Percentiles rank a stretch among this genome's conserved stretches.
phyloP scores from a whole-genome alignment of 2,888 invertebrate genomes.

The Notodonta ziczac region DNA sequence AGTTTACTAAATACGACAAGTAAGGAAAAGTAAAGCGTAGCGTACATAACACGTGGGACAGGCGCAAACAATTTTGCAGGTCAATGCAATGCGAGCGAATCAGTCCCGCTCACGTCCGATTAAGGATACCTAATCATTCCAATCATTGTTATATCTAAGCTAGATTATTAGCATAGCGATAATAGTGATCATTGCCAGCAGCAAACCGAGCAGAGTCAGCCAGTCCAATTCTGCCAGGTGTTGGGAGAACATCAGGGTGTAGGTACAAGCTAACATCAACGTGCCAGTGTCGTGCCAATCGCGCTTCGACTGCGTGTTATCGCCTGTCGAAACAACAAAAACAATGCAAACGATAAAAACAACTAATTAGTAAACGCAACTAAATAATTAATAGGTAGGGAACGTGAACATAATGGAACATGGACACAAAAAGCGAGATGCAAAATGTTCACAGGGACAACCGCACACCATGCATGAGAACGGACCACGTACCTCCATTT shows the following conservation, averaged over 20 bases:
- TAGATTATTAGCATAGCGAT: constrained; percentile 87
- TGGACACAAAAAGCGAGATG: constrained; percentile 60
- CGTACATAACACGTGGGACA: too few species aligned
- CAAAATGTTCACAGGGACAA: constrained; percentile 76
- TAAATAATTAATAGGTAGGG: constrained; percentile 14
- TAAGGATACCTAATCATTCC: too few species aligned
- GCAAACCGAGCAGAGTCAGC: constrained; percentile 89
- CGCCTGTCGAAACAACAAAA: constrained; percentile 74
- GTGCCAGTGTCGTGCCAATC: constrained; percentile 87
- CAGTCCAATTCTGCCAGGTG: constrained; percentile 90
- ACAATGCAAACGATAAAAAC: constrained; percentile 49
- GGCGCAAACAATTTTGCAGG: too few species aligned
- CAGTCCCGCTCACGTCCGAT: too few species aligned
- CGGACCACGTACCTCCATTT: constrained; percentile 78
- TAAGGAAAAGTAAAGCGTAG: too few species aligned
- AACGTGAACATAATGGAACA: constrained; percentile 29
- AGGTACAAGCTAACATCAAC: constrained; percentile 90
- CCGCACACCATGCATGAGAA: constrained; percentile 77
- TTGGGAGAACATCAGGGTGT: constrained; percentile 89
- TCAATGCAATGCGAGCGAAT: too few species aligned
- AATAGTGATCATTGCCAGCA: constrained; percentile 90
- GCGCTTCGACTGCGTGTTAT: constrained; percentile 76
- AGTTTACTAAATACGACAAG: too few species aligned
- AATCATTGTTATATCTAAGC: constrained; percentile 27
- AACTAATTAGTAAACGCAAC: constrained; percentile 34